Evolutionary conservation across 2,797 vertebrate genomes (phyloP).

Genomic region (Nasua narica): DNA sequence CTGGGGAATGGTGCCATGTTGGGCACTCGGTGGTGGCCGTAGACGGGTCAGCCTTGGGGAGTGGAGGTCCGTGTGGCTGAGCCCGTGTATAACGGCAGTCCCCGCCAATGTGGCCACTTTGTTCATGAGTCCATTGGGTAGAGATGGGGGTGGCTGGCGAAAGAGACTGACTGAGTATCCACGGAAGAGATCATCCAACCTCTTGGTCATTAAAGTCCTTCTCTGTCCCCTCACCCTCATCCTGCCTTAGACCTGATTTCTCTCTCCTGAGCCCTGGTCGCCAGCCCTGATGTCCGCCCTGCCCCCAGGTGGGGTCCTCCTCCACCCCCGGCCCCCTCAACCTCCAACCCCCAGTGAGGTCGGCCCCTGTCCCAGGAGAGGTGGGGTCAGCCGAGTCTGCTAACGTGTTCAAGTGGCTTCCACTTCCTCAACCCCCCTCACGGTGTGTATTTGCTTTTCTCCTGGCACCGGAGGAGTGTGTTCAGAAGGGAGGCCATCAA

Average conservation of each 20-base stretch:
- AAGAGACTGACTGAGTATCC: not conserved
- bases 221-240: not conserved
- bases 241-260: not conserved
- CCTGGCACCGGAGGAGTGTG: constrained; percentile 44
- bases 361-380: not conserved
- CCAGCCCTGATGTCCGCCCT: not conserved
- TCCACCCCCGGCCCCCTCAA: not conserved
- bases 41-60: not conserved
- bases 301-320: too few relatives aligned
- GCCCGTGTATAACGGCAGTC: not conserved
- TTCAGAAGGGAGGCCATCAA: not conserved
- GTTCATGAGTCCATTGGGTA: not conserved
- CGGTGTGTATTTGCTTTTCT: not conserved
- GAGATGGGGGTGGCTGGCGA: not conserved
- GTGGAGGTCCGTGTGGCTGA: not conserved
- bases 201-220: not conserved
- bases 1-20: too few relatives aligned
- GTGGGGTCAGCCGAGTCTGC: not conserved
- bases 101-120: too few relatives aligned
- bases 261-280: not conserved
- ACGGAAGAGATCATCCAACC: not conserved
- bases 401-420: not conserved
- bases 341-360: not conserved
- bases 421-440: not conserved
- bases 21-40: not conserved